Evolutionary conservation across 2,113 vertebrate species (phyloP).

Genomic region (Phasianus colchicus): DNA sequence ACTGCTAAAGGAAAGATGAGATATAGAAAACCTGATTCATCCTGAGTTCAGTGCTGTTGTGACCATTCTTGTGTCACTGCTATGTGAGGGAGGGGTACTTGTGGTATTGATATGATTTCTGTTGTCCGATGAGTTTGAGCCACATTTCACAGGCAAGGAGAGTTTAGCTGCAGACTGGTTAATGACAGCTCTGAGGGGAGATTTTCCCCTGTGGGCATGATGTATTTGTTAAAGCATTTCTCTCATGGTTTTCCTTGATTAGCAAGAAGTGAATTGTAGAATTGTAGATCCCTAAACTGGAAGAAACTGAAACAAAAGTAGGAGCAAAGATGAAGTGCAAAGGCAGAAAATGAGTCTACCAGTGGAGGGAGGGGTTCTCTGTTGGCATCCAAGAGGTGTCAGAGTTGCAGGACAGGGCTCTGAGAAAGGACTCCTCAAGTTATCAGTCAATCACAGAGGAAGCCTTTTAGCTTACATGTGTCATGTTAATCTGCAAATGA

Average conservation of each 20-base stretch:
- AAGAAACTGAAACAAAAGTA: neutral
- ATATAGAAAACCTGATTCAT: neutral
- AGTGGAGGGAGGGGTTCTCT: neutral
- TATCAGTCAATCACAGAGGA: neutral
- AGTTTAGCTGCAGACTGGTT: neutral
- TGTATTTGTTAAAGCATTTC: neutral
- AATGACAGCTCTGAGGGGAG: neutral
- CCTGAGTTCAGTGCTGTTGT: neutral
- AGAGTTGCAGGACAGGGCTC: neutral
- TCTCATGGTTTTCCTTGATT: neutral
- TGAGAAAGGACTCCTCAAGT: neutral
- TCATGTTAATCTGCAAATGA: neutral
- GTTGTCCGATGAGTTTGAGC: neutral
- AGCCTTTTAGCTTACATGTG: neutral
- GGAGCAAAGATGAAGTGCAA: neutral
- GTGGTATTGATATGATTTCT: neutral
- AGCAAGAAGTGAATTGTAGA: accelerated
- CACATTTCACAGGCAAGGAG: neutral
- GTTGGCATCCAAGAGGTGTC: neutral
- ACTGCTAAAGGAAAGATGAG: neutral
- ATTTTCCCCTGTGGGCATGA: neutral
- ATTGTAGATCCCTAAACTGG: neutral
- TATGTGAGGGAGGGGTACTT: accelerated
- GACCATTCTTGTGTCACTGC: neutral
- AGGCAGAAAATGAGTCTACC: neutral